phyloP scores from a whole-genome alignment of 1,140 invertebrate species.

The fruit fly (Drosophila melanogaster) region Release_6_plus_ISO1_MT NT_033779.5:19804001-19804500 shows the following conservation, averaged over 20 bases:
- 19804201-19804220: constrained; percentile 56
- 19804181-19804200: constrained; percentile 50
- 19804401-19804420: constrained; percentile 15
- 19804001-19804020: constrained; percentile 13
- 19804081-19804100: constrained; percentile 61
- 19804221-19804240: constrained; percentile 10
- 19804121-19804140: constrained; percentile 61
- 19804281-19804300: constrained; percentile 34
- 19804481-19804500: neutral
- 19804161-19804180: constrained; percentile 26
- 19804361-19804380: constrained; percentile 10
- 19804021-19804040: constrained; percentile 32
- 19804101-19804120: constrained; percentile 55
- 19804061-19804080: constrained; percentile 65
- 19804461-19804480: constrained; percentile 18
- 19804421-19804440: constrained; percentile 17
- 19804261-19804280: constrained; percentile 52
- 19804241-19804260: constrained; percentile 67
- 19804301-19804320: constrained; percentile 51
- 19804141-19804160: constrained; percentile 7
- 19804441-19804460: constrained; percentile 15
- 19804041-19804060: constrained; percentile 48
- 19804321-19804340: constrained; percentile 20
- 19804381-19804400: constrained; percentile 5
- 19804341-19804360: constrained; percentile 28